Evolutionary conservation across 1,140 invertebrate species (phyloP).

Genomic region (Pollicipes pollicipes): DNA sequence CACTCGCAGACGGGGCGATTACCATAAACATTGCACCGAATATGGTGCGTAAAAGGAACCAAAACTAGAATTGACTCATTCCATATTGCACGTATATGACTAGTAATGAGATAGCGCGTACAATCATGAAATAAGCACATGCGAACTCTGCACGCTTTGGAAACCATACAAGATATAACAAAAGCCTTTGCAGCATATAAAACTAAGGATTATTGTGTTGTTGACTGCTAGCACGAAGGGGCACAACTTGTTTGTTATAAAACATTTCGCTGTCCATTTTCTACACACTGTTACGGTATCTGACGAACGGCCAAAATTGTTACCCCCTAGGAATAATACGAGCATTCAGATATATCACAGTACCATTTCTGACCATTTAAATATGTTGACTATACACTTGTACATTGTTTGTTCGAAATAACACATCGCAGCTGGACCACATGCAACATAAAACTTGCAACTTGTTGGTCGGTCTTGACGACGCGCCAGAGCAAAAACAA

Average conservation of each 20-base stretch:
- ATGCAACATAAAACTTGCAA: not conserved
- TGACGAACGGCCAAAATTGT: not conserved
- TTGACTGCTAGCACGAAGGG: not conserved
- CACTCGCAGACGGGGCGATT: too few species aligned
- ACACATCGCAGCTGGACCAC: not conserved
- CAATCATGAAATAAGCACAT: not conserved
- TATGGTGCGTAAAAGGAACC: too few species aligned
- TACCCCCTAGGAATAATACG: not conserved
- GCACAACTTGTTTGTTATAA: not conserved
- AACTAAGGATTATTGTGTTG: not conserved
- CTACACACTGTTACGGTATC: not conserved
- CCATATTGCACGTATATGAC: too few species aligned
- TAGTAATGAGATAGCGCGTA: too few species aligned
- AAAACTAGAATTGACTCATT: not conserved
- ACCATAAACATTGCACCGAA: not conserved
- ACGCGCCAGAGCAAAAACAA: too few species aligned
- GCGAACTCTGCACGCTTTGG: too few species aligned
- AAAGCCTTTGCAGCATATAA: not conserved
- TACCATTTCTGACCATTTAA: not conserved
- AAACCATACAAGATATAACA: not conserved
- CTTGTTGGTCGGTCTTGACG: too few species aligned
- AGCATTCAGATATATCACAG: not conserved
- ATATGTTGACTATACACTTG: not conserved
- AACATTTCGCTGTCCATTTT: not conserved
- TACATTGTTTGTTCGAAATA: not conserved